Base-by-base conservation (phyloP, 37 sponge, comb jelly and placozoan genomes). In the Cladorhizidae sp. region DNA sequence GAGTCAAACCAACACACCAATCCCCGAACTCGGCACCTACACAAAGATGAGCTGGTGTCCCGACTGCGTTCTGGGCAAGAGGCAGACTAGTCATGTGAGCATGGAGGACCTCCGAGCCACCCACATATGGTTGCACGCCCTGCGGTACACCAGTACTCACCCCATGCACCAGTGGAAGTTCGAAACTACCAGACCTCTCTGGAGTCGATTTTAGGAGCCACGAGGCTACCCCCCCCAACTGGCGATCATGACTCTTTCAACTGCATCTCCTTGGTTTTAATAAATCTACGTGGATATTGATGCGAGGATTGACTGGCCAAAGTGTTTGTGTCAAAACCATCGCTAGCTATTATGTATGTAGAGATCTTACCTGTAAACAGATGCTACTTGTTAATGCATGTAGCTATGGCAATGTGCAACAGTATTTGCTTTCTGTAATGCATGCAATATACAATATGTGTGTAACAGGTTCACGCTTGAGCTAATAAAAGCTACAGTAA, bases 111-210 rank as follows among this genome's bases (percentile, higher is more conserved):
- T 58, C 40, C 21, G 6, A 12, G 61, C 54, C 38, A 55, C 49
- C 22, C 58, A 31, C 49, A 72, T 78, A 36, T 77, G 79, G 64
- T 79, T 78, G 28, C 79, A 78, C 62, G 49, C 79, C 2, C 51
- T 72, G 20, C 29, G 45, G 39, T 85, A 78, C 54, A 57, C 79
- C 29, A 72, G 45, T 72, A 78, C 51, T 35, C 59, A 78, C 52
- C 79, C 79, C 32, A 3, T 36, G 12, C 43, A 78, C 58, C 26
- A n/a, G 40, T 78, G 79, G 86, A 61, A 61, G 20, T 85, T 85
- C 45, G 64, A 78, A 59, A 56, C 61, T 33, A 79, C 86, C 22
- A 57, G 79, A 85, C 86, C 86, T 49, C 54, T 59, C 6, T 85
- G 86, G 86, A 51, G 79, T 74, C 3, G 32, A 6, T 74, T 74